phyloP scores from a whole-genome alignment of 92 coral and sea anemone genomes.

The Scolanthus callimorphus region DNA sequence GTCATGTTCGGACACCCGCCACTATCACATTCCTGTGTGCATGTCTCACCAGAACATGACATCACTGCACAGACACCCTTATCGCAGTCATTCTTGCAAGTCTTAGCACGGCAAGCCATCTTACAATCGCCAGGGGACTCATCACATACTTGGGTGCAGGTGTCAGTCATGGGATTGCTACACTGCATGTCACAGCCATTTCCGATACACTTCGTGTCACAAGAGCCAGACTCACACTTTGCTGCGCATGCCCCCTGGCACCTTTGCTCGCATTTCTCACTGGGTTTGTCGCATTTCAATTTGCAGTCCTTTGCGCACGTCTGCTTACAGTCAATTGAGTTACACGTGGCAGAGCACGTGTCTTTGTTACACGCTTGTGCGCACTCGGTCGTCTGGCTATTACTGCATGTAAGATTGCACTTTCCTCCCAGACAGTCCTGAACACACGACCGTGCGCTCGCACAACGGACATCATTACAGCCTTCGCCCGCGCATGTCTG shows the following conservation, averaged over 20 bases:
- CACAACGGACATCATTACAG: not conserved
- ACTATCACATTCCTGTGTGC: not conserved
- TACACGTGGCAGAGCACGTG: not conserved
- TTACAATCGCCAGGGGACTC: not conserved
- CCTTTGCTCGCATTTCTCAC: not conserved
- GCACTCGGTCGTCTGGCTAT: not conserved
- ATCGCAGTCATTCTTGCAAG: not conserved
- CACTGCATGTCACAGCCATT: not conserved
- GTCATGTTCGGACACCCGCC: not conserved
- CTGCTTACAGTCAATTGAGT: not conserved
- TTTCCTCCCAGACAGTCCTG: not conserved
- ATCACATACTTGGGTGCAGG: not conserved
- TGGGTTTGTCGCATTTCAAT: not conserved
- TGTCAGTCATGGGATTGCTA: not conserved
- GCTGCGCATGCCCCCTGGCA: not conserved
- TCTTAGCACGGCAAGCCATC: not conserved
- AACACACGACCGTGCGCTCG: not conserved
- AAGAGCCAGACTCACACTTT: not conserved
- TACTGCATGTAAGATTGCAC: not conserved
- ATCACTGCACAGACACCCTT: not conserved
- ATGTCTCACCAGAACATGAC: not conserved
- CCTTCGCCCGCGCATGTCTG: not conserved
- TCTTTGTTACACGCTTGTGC: not conserved
- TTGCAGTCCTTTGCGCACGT: not conserved
- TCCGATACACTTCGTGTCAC: not conserved